phyloP scores from a whole-genome alignment of 2,113 vertebrate species.

The Chloropsis hardwickii region DNA sequence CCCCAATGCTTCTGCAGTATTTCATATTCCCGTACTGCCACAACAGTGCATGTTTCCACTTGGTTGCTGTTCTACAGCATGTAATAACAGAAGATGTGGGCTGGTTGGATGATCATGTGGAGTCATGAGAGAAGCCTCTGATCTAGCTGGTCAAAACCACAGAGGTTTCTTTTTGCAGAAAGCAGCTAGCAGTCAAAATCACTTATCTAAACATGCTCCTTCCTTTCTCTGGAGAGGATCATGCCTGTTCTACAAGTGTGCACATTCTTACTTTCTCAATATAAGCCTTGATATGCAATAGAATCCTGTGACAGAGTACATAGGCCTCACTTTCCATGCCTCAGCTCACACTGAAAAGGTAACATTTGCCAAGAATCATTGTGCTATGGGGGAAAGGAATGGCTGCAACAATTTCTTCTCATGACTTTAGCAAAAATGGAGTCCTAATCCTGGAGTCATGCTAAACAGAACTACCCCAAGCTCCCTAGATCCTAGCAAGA shows the following conservation, averaged over 20 bases:
- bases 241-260: not conserved
- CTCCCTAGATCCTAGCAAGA: not conserved
- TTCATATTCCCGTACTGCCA: slow-evolving; percentile 53
- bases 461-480: not conserved
- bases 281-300: not conserved
- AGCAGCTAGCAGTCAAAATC: not conserved
- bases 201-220: not conserved
- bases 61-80: not conserved
- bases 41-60: slow-evolving; percentile 31
- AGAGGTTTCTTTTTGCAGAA: not conserved
- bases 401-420: not conserved
- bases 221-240: not conserved
- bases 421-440: not conserved
- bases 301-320: not conserved
- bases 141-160: not conserved
- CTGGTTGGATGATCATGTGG: not conserved
- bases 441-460: not conserved
- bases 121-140: not conserved
- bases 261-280: not conserved
- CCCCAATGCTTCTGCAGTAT: slow-evolving; percentile 42
- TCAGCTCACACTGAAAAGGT: not conserved
- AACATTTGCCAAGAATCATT: not conserved
- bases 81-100: not conserved
- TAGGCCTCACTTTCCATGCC: not conserved
- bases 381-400: not conserved